Evolutionary conservation across 35 echinoderm and acorn worm genomes (phyloP), one percentile per base, ranked within the genome.

Genomic region (Holothuria glaberrima): DNA sequence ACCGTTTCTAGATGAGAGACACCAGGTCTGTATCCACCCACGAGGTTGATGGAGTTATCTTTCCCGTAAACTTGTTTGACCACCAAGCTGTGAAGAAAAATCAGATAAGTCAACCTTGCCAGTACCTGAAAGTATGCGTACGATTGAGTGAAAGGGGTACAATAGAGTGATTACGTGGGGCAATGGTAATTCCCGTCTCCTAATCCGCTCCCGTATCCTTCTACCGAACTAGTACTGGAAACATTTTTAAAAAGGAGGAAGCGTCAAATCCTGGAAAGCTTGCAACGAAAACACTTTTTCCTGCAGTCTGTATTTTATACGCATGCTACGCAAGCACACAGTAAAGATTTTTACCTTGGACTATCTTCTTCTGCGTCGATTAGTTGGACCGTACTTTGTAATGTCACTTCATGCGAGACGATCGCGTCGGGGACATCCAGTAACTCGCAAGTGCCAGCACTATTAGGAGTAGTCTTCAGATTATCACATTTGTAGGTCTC

Each of bases 1-100:
- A 95, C 86, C n/a, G 48, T 35, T 63, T 92, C 94, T 16, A 92
- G 86, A 89, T 95, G 94, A 48, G 90, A 91, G 10, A 95, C 86
- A 41, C 94, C 94, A 58, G 92, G 92, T 25, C 52, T 77, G 41
- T 81, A 87, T 21, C 90, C 90, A 63, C 80, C 89, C 14, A 91
- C 29, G 13, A 95, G 75, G 60, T 95, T 90, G 3, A 81, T 35
- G 7, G 86, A 38, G 24, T 89, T 71, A 31, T 95, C 86, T n/a
- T 20, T 22, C 4, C 87, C 92, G 77, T 94, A 89, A 19, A 94
- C 67, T 22, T 86, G 89, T 31, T 94, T 94, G 5, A 94, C 67
- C 18, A 75, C 71, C 48, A 94, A 31, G 34, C 92, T 94, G 54
- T 30, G 59, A 59, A 61, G 26, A 46, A 28, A 29, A 54, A 2